Evolutionary conservation across 2,888 invertebrate genomes (phyloP).

Genomic region (Ptychoptera contaminata): DNA sequence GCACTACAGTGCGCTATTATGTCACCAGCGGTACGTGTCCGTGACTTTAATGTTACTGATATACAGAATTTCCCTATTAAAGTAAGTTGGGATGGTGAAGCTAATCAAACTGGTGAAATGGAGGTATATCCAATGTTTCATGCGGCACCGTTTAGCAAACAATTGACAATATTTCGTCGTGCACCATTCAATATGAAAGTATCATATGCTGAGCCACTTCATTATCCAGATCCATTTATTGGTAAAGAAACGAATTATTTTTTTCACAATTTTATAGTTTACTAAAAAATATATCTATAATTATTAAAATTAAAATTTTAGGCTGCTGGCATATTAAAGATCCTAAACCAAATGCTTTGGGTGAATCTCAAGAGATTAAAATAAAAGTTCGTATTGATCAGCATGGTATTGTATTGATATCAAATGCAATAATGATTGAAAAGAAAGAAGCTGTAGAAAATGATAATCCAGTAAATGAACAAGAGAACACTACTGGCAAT

Average conservation of each 20-base stretch:
- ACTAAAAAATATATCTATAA: conserved; percentile 1
- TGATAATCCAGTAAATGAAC: conserved; percentile 20
- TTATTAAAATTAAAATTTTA: conserved; percentile 18
- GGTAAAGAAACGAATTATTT: conserved; percentile 51
- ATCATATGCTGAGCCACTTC: conserved; percentile 58
- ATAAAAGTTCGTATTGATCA: conserved; percentile 89
- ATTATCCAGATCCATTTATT: conserved; percentile 62
- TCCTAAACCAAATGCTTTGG: conserved; percentile 71
- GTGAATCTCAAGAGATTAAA: conserved; percentile 89
- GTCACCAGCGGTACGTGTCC: conserved; percentile 90
- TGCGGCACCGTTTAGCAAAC: conserved; percentile 81
- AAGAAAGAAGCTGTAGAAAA: conserved; percentile 44
- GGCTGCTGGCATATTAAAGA: conserved; percentile 65
- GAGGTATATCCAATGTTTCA: conserved; percentile 85
- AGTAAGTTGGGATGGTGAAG: conserved; percentile 62
- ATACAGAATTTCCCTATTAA: conserved; percentile 81
- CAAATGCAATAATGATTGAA: conserved; percentile 70
- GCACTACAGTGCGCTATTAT: conserved; percentile 94
- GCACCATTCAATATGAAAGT: conserved; percentile 80
- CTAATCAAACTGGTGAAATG: conserved; percentile 57
- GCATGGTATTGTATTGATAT: conserved; percentile 80
- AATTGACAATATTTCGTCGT: conserved; percentile 82
- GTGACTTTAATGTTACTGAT: conserved; percentile 90
- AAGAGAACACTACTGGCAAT: conserved; percentile 26
- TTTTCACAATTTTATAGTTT: not conserved